A percentile compares a stretch with the other conserved stretches of the same genome.
These are phyloP conservation scores for Acrocera orbiculus DNA, from an alignment of 2,888 invertebrate species.

Conservation along the genomic window DNA sequence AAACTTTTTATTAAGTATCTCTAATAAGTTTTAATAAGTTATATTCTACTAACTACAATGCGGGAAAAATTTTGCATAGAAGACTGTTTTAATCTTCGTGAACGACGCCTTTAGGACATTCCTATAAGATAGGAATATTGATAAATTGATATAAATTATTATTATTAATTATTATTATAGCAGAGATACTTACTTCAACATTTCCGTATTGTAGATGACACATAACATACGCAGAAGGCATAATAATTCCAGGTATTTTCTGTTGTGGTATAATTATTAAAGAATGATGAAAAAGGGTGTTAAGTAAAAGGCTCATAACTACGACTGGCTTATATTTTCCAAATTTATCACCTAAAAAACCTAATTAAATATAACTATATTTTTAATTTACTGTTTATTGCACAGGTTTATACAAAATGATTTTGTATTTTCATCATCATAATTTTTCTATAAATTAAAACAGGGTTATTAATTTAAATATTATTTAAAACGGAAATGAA, in stretches of 20 bases:
- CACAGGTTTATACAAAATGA: no score
- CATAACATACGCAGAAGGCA: constrained; percentile 59
- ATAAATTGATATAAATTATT: no score
- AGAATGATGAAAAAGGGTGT: constrained; percentile 63
- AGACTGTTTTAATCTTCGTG: constrained; percentile 95
- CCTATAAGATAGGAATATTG: no score
- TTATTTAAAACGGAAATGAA: no score
- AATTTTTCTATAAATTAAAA: no score
- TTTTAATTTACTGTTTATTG: no score
- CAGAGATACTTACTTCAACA: constrained; percentile 49
- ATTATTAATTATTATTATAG: no score
- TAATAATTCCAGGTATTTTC: constrained; percentile 56
- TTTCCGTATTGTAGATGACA: constrained; percentile 51
- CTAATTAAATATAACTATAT: no score
- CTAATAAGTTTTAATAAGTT: no score
- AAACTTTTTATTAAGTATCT: no score
- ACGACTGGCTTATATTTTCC: constrained; percentile 73
- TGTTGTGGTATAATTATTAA: constrained; percentile 62
- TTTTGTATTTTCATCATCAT: no score
- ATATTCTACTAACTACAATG: constrained; percentile 75
- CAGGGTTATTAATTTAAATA: no score
- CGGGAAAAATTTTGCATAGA: constrained; percentile 95
- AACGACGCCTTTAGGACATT: constrained; percentile 92
- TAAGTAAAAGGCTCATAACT: constrained; percentile 55
- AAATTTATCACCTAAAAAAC: constrained; percentile 70